Evolutionary conservation across 2,797 vertebrate genomes (phyloP), one percentile per base, ranked within the genome.

Genomic region (Xenops minutus): DNA sequence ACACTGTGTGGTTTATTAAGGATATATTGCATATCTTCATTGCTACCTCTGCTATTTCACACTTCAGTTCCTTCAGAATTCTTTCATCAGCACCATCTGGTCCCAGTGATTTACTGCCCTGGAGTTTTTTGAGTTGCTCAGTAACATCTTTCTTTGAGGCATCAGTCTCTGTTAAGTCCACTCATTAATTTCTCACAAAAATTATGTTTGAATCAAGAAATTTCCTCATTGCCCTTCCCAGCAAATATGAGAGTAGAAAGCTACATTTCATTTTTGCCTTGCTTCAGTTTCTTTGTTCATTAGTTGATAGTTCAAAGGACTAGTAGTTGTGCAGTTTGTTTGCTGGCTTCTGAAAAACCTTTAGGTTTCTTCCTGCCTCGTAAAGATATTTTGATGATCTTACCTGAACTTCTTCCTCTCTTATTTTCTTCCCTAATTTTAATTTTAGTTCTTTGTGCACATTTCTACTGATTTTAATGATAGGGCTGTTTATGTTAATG

Each of bases 31-130:
- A 63, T 84, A 92, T 82, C 94, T 78, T 93, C 92, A 67, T 74
- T 78, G 79, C 64, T 96, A 93, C 89, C 94, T 92, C 77, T 95
- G 89, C 85, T 95, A 93, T 97, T 97, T 96, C 95, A 96, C 91
- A 96, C 73, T 92, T 95, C 91, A 94, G 14, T 88, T 97, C 88
- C 76, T 91, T 93, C 85, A 90, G 71, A 94, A 94, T 84, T 95
- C 73, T 94, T 93, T 61, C 80, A 92, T 95, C 95, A 96, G 91
- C 85, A 93, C 91, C 95, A 96, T 93, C 92, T 96, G 92, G 85
- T 96, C 55, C 63, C 27, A 61, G 66, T 67, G 92, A 94, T 96
- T 95, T 92, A 94, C 63, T 73, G 67, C 18, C 37, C 76, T 71
- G 76, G 29, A 86, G 15, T 27, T 87, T 85, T 93, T 23, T 59